Evolutionary conservation across 1,140 invertebrate genomes (phyloP).

Genomic region (Odontomachus brunneus): DNA sequence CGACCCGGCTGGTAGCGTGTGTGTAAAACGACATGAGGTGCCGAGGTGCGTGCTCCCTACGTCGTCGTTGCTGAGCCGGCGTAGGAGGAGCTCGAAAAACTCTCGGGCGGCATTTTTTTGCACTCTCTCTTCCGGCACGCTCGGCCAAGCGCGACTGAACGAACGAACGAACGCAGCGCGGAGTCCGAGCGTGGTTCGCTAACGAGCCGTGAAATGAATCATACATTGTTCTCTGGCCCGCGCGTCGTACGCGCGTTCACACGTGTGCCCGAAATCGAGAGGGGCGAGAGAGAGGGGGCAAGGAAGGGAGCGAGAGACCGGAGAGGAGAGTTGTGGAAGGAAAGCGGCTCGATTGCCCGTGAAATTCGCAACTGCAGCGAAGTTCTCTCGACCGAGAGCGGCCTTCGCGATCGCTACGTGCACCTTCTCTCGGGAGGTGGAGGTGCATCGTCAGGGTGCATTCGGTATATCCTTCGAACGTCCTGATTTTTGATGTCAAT

Average conservation of each 20-base stretch:
- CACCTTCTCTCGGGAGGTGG: background rate
- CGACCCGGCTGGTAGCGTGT: background rate
- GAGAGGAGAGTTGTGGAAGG: slow-evolving; percentile 46
- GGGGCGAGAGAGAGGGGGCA: background rate
- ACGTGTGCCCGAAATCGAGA: slow-evolving; percentile 80
- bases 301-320: slow-evolving; percentile 28
- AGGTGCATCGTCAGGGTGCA: slow-evolving; percentile 15
- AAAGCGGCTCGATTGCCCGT: slow-evolving; percentile 69
- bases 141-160: slow-evolving; percentile 41
- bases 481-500: background rate
- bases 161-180: background rate
- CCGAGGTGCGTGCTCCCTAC: slow-evolving; percentile 2
- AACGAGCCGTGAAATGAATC: slow-evolving; percentile 77
- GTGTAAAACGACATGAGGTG: slow-evolving; percentile 13
- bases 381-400: slow-evolving; percentile 84
- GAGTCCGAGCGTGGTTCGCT: slow-evolving; percentile 50
- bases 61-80: background rate
- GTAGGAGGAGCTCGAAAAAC: slow-evolving; percentile 10
- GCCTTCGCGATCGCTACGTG: slow-evolving; percentile 22
- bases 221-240: slow-evolving; percentile 38
- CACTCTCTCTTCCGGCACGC: slow-evolving; percentile 29
- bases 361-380: slow-evolving; percentile 56
- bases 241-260: slow-evolving; percentile 76
- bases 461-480: background rate
- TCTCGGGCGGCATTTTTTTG: slow-evolving; percentile 25